These are phyloP conservation scores for Hyles vespertilio DNA, from an alignment of 1,140 invertebrate genomes.

Conservation along the genomic window DNA sequence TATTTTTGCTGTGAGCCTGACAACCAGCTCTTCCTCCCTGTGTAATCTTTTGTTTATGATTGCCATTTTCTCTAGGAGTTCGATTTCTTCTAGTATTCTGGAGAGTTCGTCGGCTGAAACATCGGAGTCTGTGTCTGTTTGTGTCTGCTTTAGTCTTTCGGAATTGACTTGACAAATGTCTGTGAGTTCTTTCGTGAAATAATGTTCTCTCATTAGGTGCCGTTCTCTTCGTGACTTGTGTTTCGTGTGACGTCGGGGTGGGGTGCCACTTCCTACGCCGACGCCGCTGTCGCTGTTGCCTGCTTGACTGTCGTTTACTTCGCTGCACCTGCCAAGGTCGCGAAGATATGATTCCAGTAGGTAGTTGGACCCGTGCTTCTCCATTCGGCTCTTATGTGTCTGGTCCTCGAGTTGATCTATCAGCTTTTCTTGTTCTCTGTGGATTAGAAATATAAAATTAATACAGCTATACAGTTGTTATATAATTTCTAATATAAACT, in stretches of 20 bases:
- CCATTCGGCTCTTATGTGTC: slow-evolving; percentile 81
- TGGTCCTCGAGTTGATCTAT: slow-evolving; percentile 86
- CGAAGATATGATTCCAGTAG: slow-evolving; percentile 86
- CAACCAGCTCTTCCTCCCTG: slow-evolving; percentile 81
- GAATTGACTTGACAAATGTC: slow-evolving; percentile 73
- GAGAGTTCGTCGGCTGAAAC: slow-evolving; percentile 70
- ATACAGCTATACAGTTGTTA: not conserved
- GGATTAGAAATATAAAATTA: slow-evolving; percentile 27
- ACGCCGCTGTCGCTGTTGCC: slow-evolving; percentile 78
- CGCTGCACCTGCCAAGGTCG: slow-evolving; percentile 64
- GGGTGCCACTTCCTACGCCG: slow-evolving; percentile 68
- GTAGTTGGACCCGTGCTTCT: slow-evolving; percentile 88
- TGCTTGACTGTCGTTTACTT: slow-evolving; percentile 72
- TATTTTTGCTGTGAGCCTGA: slow-evolving; percentile 80
- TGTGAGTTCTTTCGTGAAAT: slow-evolving; percentile 72
- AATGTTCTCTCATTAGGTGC: slow-evolving; percentile 72
- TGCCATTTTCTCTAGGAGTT: slow-evolving; percentile 82
- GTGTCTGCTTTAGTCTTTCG: slow-evolving; percentile 69
- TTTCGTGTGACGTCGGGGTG: slow-evolving; percentile 68
- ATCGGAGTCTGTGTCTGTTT: slow-evolving; percentile 74
- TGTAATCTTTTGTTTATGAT: slow-evolving; percentile 83
- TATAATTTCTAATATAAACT: not conserved
- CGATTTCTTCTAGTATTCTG: slow-evolving; percentile 78
- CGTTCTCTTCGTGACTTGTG: slow-evolving; percentile 72
- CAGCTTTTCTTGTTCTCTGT: slow-evolving; percentile 85